phyloP scores from a whole-genome alignment of 2,797 vertebrate genomes.

The Paedocypris micromegethes region DNA sequence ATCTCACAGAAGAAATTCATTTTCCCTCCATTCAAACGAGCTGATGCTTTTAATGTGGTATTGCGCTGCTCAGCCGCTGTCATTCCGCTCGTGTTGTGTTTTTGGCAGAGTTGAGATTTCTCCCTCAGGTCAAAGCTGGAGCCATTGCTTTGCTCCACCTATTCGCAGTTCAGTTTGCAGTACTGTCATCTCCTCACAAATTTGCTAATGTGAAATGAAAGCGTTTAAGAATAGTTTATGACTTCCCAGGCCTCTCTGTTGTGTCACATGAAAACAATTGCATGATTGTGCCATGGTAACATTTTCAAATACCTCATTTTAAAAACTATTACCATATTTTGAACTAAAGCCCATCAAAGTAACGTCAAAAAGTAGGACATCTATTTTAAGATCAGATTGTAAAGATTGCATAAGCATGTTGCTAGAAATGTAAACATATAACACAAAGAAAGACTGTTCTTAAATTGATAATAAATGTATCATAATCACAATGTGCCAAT shows the following conservation, averaged over 20 bases:
- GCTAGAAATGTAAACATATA: no score
- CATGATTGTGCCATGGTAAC: constrained; percentile 21
- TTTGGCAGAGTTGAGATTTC: constrained; percentile 35
- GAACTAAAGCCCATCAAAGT: constrained; percentile 21
- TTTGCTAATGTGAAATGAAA: constrained; percentile 49
- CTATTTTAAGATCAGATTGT: constrained; percentile 48
- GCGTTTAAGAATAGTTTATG: constrained; percentile 40
- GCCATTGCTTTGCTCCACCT: constrained; percentile 10
- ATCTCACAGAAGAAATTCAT: constrained; percentile 41
- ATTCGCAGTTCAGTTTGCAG: constrained; percentile 6
- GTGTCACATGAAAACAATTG: constrained; percentile 47
- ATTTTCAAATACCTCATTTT: constrained; percentile 23
- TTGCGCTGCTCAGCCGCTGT: constrained; percentile 15
- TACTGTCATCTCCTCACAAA: constrained; percentile 15
- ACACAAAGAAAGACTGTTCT: no score
- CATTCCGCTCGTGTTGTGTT: constrained; percentile 33
- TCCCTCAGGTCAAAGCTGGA: constrained; percentile 41
- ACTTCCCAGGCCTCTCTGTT: constrained; percentile 24
- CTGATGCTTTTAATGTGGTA: constrained; percentile 35
- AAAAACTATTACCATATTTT: constrained; percentile 44
- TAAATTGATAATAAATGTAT: no score
- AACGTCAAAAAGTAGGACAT: constrained; percentile 51
- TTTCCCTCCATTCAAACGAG: constrained; percentile 23
- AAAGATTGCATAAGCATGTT: constrained; percentile 36
- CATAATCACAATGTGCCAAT: no score